These are phyloP conservation scores for Penaeus vannamei DNA, from an alignment of 1,140 invertebrate genomes.

Conservation along the genomic window DNA sequence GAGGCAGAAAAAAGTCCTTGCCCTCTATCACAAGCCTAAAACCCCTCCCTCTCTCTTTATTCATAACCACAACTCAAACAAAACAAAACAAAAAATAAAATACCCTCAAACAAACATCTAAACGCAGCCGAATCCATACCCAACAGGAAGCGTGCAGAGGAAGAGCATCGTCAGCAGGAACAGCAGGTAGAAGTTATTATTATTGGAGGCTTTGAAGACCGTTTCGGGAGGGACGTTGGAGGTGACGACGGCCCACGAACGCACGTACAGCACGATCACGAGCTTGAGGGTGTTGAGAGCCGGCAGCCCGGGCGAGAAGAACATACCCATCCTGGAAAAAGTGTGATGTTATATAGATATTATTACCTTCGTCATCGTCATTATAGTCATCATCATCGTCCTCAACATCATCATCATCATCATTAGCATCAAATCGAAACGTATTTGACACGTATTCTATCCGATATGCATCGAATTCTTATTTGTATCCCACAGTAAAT, in stretches of 20 bases:
- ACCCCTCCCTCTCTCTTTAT: not conserved
- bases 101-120: not conserved
- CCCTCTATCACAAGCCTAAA: no score
- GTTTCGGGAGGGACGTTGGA: slow-evolving; percentile 98
- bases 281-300: slow-evolving; percentile 92
- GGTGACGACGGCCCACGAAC: slow-evolving; percentile 90
- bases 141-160: slow-evolving; percentile 93
- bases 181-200: slow-evolving; percentile 95
- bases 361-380: no score
- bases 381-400: no score
- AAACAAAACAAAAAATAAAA: slow-evolving; percentile 9
- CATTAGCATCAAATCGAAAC: no score
- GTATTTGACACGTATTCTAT: no score
- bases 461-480: no score
- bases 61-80: not conserved
- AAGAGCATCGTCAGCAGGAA: slow-evolving; percentile 96
- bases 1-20: no score
- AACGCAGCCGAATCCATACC: slow-evolving; percentile 69
- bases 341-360: not conserved
- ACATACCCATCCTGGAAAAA: slow-evolving; percentile 78
- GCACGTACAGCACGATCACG: slow-evolving; percentile 92
- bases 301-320: slow-evolving; percentile 94
- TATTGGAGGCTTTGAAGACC: slow-evolving; percentile 81
- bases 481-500: no score
- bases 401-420: no score